A percentile compares a stretch with the other conserved stretches of the same genome.
These are phyloP conservation scores for Drosophila lacicola DNA, from an alignment of 2,888 invertebrate genomes.

Conservation along the genomic window DNA sequence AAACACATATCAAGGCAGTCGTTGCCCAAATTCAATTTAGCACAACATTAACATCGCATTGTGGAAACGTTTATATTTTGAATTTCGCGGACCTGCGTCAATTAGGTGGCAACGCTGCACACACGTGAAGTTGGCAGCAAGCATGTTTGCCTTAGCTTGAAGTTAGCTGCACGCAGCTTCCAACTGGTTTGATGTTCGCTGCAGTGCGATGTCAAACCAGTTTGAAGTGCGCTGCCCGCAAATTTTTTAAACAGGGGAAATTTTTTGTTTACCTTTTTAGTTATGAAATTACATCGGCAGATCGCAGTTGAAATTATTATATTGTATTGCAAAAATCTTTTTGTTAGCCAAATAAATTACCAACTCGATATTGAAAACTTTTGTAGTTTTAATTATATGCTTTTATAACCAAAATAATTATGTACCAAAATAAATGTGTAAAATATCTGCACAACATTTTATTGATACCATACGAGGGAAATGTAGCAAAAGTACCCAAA, in stretches of 20 bases:
- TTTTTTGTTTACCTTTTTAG: not conserved
- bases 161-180: constrained; percentile 16
- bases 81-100: constrained; percentile 12
- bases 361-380: too few relatives aligned
- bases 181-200: constrained; percentile 16
- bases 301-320: not conserved
- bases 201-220: not conserved
- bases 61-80: constrained; percentile 7
- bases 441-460: not conserved
- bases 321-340: too few relatives aligned
- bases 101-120: constrained; percentile 35
- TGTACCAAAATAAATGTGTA: not conserved
- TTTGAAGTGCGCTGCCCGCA: constrained; percentile 5
- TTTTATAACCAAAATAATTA: not conserved
- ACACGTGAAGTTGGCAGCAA: not conserved
- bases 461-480: not conserved
- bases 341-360: too few relatives aligned
- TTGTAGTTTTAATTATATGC: too few relatives aligned
- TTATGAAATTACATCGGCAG: not conserved
- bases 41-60: not conserved
- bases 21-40: not conserved
- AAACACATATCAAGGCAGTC: not conserved
- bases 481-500: not conserved
- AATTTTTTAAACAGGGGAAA: constrained; percentile 28
- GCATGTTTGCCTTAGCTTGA: constrained; percentile 1